These are phyloP conservation scores for Plemyria rubiginata DNA, from an alignment of 2,888 invertebrate genomes.

Conservation along the genomic window DNA sequence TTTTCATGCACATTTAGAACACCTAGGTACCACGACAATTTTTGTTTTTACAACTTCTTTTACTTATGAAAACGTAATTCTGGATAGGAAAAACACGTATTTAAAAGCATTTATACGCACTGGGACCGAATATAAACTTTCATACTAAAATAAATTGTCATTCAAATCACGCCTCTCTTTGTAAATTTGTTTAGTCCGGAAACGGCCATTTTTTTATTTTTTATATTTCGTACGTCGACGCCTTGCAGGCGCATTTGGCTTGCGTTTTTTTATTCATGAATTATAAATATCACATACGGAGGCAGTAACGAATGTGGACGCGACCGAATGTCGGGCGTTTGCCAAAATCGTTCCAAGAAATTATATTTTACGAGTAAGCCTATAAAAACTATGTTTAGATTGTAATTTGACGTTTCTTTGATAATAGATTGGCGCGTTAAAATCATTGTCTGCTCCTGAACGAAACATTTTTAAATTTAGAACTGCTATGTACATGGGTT, in stretches of 20 bases:
- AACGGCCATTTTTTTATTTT: constrained; percentile 55
- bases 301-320: constrained; percentile 36
- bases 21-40: constrained; percentile 9
- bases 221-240: constrained; percentile 44
- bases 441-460: constrained; percentile 15
- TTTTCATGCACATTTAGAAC: not conserved
- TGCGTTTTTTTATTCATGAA: constrained; percentile 67
- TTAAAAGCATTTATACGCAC: constrained; percentile 20
- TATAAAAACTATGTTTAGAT: constrained; percentile 46
- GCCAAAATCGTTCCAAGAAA: constrained; percentile 57
- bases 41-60: constrained; percentile 23
- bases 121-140: constrained; percentile 22
- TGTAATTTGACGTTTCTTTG: constrained; percentile 32
- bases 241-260: constrained; percentile 57
- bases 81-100: constrained; percentile 15
- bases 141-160: constrained; percentile 38
- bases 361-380: constrained; percentile 45
- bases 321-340: constrained; percentile 42
- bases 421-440: constrained; percentile 14
- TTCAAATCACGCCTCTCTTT: constrained; percentile 55
- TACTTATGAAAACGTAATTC: constrained; percentile 17
- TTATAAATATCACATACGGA: constrained; percentile 70
- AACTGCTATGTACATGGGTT: constrained; percentile 12
- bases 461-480: constrained; percentile 26
- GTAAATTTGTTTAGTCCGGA: constrained; percentile 69